Base-by-base conservation (phyloP, 2,888 invertebrate species). In the Gryllus longicercus region DNA sequence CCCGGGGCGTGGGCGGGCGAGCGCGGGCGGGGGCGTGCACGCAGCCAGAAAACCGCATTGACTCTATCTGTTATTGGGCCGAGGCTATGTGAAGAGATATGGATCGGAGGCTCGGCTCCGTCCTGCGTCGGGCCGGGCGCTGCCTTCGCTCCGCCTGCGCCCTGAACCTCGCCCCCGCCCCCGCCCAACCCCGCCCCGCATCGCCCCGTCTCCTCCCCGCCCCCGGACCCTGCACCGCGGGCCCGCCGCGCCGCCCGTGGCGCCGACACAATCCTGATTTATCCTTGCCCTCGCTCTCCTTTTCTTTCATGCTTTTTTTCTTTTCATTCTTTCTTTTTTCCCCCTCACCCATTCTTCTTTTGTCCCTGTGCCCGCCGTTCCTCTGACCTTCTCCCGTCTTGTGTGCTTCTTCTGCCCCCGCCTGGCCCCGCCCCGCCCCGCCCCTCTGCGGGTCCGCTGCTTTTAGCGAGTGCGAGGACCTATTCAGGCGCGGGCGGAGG, bases 251-350 rank as follows among this genome's bases (percentile, higher is more conserved):
- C 63, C 63, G n/a, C 12, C 63, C 63, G 63, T 63, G 63, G 63
- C 63, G 63, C 63, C 63, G 63, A 63, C 63, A 63, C 63, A 63
- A 63, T 63, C 63, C 63, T 63, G 63, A 63, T 63, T 63, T 63
- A 63, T 63, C n/a, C n/a, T 63, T 63, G 16, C 63, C n/a, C 14
- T 8, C n/a, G 14, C 63, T 63, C n/a, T 63, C n/a, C n/a, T 63
- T 63, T n/a, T 63, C n/a, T 63, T 63, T 14, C 14, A 63, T n/a
- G n/a, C 12, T 63, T n/a, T 63, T 63, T 63, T 63, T 18, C n/a
- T 63, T 63, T 16, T 63, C n/a, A 14, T 63, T 63, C 63, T 63
- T 63, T 63, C n/a, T 63, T 63, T 63, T 14, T 10, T 1, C 63
- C n/a, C n/a, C 8, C 63, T 63, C 63, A 2, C 63, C 14, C 63